phyloP scores from a whole-genome alignment of 2,888 invertebrate species.

The Schrankia costaestrigalis region DNA sequence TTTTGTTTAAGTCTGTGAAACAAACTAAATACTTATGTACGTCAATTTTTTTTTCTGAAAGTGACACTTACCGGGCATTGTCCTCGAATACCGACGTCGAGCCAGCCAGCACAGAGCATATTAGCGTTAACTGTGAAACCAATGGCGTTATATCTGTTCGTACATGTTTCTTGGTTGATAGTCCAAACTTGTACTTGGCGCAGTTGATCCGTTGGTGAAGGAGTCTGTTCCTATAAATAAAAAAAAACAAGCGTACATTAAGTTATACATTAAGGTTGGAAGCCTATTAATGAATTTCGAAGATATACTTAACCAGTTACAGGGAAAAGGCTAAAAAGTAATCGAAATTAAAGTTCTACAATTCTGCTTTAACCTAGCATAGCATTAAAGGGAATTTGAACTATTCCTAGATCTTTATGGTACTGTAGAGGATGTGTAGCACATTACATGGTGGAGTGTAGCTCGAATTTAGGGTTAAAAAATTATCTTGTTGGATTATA shows the following conservation, averaged over 20 bases:
- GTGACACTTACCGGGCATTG: slow-evolving; percentile 46
- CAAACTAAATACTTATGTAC: background rate
- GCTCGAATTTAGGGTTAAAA: no score
- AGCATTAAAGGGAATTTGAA: no score
- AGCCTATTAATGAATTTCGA: background rate
- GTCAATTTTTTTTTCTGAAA: background rate
- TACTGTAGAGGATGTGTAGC: no score
- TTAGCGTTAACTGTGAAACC: slow-evolving; percentile 41
- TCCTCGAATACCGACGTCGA: slow-evolving; percentile 51
- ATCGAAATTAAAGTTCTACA: no score
- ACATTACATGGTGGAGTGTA: no score
- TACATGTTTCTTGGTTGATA: slow-evolving; percentile 49
- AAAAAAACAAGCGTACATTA: background rate
- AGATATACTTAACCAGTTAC: no score
- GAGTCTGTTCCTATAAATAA: slow-evolving; percentile 23
- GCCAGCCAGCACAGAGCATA: slow-evolving; percentile 62
- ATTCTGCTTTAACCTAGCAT: no score
- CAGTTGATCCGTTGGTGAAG: slow-evolving; percentile 39
- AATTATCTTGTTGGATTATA: no score
- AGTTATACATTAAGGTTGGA: background rate
- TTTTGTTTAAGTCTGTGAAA: background rate
- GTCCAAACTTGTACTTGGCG: slow-evolving; percentile 48
- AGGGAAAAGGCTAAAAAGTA: no score
- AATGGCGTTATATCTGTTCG: slow-evolving; percentile 41
- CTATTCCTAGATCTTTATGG: no score